Evolutionary conservation across 2,113 vertebrate genomes (phyloP), one percentile per base, ranked within the genome.

Genomic region (Pterophyllum scalare): DNA sequence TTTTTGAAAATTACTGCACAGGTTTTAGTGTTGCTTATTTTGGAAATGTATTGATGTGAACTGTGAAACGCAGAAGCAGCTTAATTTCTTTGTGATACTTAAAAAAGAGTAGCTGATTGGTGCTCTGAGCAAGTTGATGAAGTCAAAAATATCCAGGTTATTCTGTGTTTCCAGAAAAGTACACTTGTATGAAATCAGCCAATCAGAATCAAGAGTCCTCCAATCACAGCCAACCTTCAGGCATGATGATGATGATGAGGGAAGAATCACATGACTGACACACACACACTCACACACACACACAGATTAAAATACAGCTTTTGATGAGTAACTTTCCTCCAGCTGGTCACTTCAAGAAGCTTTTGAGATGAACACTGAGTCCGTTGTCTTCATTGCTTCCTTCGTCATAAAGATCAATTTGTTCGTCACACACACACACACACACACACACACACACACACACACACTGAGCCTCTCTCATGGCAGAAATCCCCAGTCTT

Each of bases 391-490:
- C 57, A 54, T 28, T 35, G 49, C 59, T 28, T 76, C 75, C 76
- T 82, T 15, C 26, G 3, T 83, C 74, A 89, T 89, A 88, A 88
- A 85, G 87, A 88, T 89, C 59, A 64, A 54, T 84, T 82, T 92
- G 87, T 92, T 86, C 61, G 5, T 75, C 57, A 26, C 22, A 59
- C 57, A 26, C 57, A 12, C 1, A 5, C n/a, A 19, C 52, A 59
- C 58, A 61, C 59, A n/a, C 59, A 14, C 31, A n/a, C 33, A 64
- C 20, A 64, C n/a, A n/a, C n/a, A n/a, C 62, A 17, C n/a, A 46
- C 38, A 24, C 38, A 26, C 38, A 1, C 15, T 12, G 1, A 28
- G n/a, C n/a, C 24, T 24, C 40, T 28, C 10, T 49, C 24, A 49
- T 70, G 49, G 22, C 43, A 49, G 43, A 52, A 70, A 52, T 28